Percentiles rank a stretch among this genome's conserved stretches.
phyloP scores from a whole-genome alignment of 2,888 invertebrate species.

The Agonum fuliginosum region DNA sequence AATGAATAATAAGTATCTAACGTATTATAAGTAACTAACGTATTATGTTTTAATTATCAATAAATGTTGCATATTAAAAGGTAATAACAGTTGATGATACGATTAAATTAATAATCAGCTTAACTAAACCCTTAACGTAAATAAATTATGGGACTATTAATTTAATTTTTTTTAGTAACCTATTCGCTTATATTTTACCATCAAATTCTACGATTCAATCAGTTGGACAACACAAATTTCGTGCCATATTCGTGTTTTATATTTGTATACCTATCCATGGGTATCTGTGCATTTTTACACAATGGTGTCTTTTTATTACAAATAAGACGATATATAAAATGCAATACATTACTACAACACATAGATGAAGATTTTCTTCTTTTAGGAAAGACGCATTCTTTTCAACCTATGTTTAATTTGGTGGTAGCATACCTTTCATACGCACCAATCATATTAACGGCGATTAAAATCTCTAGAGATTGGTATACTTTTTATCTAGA shows the following conservation, averaged over 20 bases:
- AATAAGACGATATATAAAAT: not conserved
- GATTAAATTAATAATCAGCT: too few relatives aligned
- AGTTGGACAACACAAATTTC: not conserved
- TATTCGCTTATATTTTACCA: not conserved
- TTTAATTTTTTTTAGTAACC: not conserved
- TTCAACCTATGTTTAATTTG: not conserved
- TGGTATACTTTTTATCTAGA: not conserved
- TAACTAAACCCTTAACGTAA: too few relatives aligned
- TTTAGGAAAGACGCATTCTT: not conserved
- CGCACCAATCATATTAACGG: not conserved
- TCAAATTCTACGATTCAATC: not conserved
- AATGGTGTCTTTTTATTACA: not conserved
- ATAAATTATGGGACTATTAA: too few relatives aligned
- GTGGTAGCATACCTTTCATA: not conserved
- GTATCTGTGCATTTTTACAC: not conserved
- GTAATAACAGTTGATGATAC: too few relatives aligned
- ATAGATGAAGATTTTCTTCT: not conserved
- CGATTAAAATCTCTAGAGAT: not conserved
- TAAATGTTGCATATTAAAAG: too few relatives aligned
- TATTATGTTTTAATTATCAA: too few relatives aligned
- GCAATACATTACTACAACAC: not conserved
- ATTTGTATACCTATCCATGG: not conserved
- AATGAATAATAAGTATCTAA: too few relatives aligned
- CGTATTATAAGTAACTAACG: too few relatives aligned
- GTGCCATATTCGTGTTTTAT: not conserved